These are phyloP conservation scores for Campoplex capitator DNA, from an alignment of 2,888 invertebrate species.

Conservation along the genomic window DNA sequence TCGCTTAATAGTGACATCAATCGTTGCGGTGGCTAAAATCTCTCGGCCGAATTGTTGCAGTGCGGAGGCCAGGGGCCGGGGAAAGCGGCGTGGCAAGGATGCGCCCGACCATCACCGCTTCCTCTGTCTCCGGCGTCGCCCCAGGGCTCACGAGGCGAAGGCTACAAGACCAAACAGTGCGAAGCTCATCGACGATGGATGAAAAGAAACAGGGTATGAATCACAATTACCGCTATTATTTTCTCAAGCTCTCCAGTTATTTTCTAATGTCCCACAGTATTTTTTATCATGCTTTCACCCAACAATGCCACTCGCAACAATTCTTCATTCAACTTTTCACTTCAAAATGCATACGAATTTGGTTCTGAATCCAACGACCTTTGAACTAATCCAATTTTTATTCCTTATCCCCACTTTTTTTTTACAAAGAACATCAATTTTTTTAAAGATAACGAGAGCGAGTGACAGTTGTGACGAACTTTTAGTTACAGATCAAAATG, in stretches of 20 bases:
- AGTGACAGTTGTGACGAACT: too few species aligned
- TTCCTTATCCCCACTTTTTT: too few species aligned
- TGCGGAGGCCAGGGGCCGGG: constrained; percentile 87
- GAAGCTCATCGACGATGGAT: constrained; percentile 92
- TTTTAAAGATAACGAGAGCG: too few species aligned
- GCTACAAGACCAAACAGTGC: constrained; percentile 87
- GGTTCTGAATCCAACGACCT: too few species aligned
- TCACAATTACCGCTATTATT: neutral
- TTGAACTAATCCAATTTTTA: too few species aligned
- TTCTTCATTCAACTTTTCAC: too few species aligned
- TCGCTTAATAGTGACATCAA: constrained; percentile 27
- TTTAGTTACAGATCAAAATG: too few species aligned
- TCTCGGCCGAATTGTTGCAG: constrained; percentile 84
- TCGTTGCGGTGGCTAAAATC: constrained; percentile 49
- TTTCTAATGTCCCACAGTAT: neutral
- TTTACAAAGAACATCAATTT: too few species aligned
- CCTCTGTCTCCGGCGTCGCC: constrained; percentile 80
- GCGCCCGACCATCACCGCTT: constrained; percentile 82
- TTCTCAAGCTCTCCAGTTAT: neutral
- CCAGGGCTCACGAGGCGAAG: constrained; percentile 79
- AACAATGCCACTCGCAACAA: too few species aligned
- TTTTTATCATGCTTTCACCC: neutral
- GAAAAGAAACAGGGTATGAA: constrained; percentile 92
- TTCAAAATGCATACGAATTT: too few species aligned
- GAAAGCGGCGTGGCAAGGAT: constrained; percentile 92